Evolutionary conservation across 2,888 invertebrate species (phyloP), one percentile per base, ranked within the genome.

Genomic region (Pseudanteris insignis): DNA sequence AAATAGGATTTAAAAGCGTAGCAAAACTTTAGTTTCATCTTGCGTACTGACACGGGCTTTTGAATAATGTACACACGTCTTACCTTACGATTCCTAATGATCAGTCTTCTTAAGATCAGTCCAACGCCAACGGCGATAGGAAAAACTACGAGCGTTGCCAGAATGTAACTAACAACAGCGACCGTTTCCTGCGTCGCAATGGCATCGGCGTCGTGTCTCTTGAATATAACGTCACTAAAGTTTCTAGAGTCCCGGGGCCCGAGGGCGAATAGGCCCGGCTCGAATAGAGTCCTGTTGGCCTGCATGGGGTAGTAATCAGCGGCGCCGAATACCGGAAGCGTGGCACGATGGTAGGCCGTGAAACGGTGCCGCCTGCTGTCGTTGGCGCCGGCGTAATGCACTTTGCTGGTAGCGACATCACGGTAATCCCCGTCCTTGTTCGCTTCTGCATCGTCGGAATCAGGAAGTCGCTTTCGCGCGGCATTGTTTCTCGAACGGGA

Each of bases 81-180:
- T 65, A 79, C 79, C 78, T 79, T 79, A 71, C 79, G 78, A 74
- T 79, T 79, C 69, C 75, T 79, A 73, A 79, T 73, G 67, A 79
- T 78, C 77, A 79, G 76, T 78, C 79, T 78, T 77, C 79, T 76
- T 50, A 79, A 72, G 63, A 79, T 79, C 66, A 79, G 77, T 50
- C 74, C 79, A 60, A 81, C 75, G 59, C 81, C 81, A 62, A 81
- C 75, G 55, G 81, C 77, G 47, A 81, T 76, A 24, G 82, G 81
- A 63, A 82, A 78, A 30, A 82, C 77, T 46, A 81, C 79, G 58
- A 82, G 74, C 14, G 80, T 81, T 11, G 81, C 80, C 40, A 82
- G 68, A 37, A 81, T 77, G 67, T 81, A 81, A 55, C 81, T 78
- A 63, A 80, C 78, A 24, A 80, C 75, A 18, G 78, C 75, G n/a